A percentile compares a stretch with the other conserved stretches of the same genome.
Conservation (phyloP, 2,888 invertebrate genomes). For the Eupithecia pulchellata region DNA sequence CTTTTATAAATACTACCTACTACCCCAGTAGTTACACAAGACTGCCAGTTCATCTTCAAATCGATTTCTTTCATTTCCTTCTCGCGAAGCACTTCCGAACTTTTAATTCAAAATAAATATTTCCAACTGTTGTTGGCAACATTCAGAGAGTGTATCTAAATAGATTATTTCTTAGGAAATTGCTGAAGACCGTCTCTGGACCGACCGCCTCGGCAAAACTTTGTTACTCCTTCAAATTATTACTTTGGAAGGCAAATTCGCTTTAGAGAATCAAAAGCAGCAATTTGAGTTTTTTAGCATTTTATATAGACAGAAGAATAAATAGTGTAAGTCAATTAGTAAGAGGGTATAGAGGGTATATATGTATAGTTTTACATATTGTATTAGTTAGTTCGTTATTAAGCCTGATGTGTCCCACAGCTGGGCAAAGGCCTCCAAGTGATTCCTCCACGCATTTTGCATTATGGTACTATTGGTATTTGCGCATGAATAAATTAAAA, state of each 20-base stretch:
- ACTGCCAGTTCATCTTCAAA: background rate
- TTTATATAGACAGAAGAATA: background rate
- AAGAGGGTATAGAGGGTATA: background rate
- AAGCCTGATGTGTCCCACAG: too few relatives aligned
- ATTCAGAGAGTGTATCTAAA: slow-evolving; percentile 15
- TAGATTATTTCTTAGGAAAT: slow-evolving; percentile 21
- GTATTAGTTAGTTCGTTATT: too few relatives aligned
- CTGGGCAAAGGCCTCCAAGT: too few relatives aligned
- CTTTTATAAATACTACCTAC: background rate
- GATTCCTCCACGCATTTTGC: too few relatives aligned
- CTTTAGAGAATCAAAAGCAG: slow-evolving; percentile 8
- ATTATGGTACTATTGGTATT: too few relatives aligned
- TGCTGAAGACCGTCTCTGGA: slow-evolving; percentile 5
- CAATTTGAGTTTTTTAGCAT: slow-evolving; percentile 3
- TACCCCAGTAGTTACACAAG: background rate
- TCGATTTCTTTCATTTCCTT: background rate
- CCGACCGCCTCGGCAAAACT: slow-evolving; percentile 10
- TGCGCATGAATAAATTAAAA: background rate
- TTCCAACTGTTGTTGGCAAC: slow-evolving; percentile 19
- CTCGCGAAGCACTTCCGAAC: background rate
- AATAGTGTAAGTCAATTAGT: background rate
- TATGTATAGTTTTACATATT: too few relatives aligned
- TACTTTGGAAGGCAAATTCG: slow-evolving; percentile 19
- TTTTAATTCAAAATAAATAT: slow-evolving; percentile 21
- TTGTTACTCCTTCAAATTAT: slow-evolving; percentile 15